Conservation (phyloP, 2,113 vertebrate species). For the Uropsilus gracilis region DNA sequence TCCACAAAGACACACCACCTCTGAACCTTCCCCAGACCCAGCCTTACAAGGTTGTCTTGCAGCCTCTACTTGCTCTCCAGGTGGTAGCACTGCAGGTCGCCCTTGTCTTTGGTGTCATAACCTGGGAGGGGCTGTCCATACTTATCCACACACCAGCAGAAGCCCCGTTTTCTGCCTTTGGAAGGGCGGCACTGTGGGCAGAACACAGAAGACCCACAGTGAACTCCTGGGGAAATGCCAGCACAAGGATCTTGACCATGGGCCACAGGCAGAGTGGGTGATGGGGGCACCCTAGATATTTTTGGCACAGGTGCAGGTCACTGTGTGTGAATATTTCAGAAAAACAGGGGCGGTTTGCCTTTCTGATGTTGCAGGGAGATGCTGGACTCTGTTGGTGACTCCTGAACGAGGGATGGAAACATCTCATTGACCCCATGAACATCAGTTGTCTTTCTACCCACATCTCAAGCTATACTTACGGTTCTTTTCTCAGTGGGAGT, state of each 20-base stretch:
- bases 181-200: conserved; percentile 93
- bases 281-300: neutral
- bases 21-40: neutral
- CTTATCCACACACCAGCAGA: conserved; percentile 98
- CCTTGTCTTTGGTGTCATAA: conserved; percentile 89
- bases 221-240: rapidly evolving
- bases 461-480: rapidly evolving
- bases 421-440: neutral
- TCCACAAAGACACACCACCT: neutral
- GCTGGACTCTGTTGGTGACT: neutral
- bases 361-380: neutral
- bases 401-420: neutral
- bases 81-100: conserved; percentile 90
- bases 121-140: conserved; percentile 94
- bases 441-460: neutral
- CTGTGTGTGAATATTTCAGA: neutral
- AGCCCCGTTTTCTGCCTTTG: conserved; percentile 95
- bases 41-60: conserved; percentile 39
- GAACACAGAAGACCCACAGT: neutral
- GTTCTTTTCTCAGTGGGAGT: neutral
- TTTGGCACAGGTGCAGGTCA: no score
- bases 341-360: rapidly evolving
- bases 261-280: neutral
- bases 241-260: neutral
- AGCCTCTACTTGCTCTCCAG: conserved; percentile 90